Percentiles rank a stretch among this genome's conserved stretches.
Conservation (phyloP, 1,140 invertebrate species). For the Harpegnathos saltator region DNA sequence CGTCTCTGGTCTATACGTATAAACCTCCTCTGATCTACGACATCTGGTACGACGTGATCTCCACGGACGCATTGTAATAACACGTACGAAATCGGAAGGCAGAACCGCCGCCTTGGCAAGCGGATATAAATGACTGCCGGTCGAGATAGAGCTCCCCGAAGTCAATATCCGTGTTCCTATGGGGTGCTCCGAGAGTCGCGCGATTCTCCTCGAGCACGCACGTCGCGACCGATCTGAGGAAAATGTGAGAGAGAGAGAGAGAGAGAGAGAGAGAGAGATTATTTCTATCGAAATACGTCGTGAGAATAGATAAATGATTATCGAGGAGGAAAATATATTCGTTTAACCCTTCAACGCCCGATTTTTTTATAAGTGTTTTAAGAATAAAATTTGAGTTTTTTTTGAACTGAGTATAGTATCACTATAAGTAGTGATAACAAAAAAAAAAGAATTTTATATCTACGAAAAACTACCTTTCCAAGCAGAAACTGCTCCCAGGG, state of each 20-base stretch:
- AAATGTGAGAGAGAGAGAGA: not conserved
- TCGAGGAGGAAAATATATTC: not conserved
- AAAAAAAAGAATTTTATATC: no score
- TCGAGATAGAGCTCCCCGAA: slow-evolving; percentile 44
- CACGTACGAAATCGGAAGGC: slow-evolving; percentile 46
- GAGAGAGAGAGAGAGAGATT: not conserved
- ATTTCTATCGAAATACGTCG: not conserved
- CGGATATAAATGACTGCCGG: slow-evolving; percentile 46
- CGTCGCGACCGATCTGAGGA: slow-evolving; percentile 7
- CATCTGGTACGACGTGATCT: slow-evolving; percentile 46
- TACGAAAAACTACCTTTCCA: no score
- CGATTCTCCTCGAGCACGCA: slow-evolving; percentile 7
- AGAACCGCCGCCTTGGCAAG: slow-evolving; percentile 6
- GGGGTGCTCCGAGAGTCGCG: not conserved
- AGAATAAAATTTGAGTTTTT: not conserved
- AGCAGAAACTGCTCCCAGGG: no score
- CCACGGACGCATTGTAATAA: slow-evolving; percentile 45
- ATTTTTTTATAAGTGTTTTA: no score
- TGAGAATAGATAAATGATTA: not conserved
- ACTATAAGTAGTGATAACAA: no score
- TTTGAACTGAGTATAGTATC: no score
- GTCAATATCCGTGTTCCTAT: slow-evolving; percentile 35
- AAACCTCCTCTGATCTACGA: slow-evolving; percentile 51
- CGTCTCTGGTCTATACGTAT: slow-evolving; percentile 45
- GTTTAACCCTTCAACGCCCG: no score